These are phyloP conservation scores for Polietes domitor DNA, from an alignment of 2,888 invertebrate genomes.

Conservation along the genomic window DNA sequence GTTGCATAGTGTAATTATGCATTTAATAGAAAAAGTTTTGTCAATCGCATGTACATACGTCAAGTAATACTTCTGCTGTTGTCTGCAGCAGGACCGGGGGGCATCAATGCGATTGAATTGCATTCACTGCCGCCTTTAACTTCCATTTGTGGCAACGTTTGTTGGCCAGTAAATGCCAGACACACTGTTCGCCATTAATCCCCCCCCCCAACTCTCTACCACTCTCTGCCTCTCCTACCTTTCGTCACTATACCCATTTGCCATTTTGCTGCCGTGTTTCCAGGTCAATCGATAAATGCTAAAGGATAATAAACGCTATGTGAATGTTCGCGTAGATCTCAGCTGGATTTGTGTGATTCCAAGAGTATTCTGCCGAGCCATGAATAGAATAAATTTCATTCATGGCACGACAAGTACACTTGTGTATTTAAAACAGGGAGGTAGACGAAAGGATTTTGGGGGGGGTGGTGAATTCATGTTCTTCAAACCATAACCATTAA, in stretches of 20 bases:
- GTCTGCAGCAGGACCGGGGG: neutral
- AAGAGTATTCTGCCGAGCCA: neutral
- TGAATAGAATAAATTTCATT: neutral
- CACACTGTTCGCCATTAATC: too few species aligned
- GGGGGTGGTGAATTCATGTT: too few species aligned
- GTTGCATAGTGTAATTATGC: too few species aligned
- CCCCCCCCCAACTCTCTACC: too few species aligned
- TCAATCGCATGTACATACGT: neutral
- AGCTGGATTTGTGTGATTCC: neutral
- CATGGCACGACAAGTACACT: neutral
- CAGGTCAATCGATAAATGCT: slow-evolving; percentile 77
- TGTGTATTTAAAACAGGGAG: neutral
- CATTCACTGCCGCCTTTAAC: too few species aligned
- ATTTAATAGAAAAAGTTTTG: neutral
- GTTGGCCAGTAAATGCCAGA: too few species aligned
- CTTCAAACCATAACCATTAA: too few species aligned
- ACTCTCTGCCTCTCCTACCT: too few species aligned
- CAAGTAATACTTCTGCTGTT: slow-evolving; percentile 1
- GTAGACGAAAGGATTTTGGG: neutral
- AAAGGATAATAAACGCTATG: slow-evolving; percentile 46
- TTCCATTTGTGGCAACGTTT: too few species aligned
- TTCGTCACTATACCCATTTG: too few species aligned
- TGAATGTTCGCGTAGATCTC: neutral
- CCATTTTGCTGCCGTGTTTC: slow-evolving; percentile 69
- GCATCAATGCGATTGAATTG: too few species aligned